Evolutionary conservation across 1,140 invertebrate genomes (phyloP).

Genomic region (Leptoteleia sp.): DNA sequence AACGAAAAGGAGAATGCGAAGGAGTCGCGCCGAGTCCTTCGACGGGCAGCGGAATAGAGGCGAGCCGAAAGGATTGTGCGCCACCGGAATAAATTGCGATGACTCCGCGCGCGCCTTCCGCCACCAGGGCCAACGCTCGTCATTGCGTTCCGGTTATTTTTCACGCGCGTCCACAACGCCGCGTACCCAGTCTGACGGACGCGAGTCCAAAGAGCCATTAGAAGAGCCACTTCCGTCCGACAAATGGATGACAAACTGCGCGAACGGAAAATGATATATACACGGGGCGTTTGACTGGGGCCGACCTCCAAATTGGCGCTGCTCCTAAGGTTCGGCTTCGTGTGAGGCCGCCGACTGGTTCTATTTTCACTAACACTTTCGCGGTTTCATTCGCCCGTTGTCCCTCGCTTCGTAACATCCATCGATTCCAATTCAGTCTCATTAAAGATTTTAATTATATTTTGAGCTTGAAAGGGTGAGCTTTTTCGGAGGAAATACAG

Average conservation of each 20-base stretch:
- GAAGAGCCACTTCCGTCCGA: slow-evolving; percentile 51
- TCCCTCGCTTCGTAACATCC: too few species aligned
- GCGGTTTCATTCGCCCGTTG: too few species aligned
- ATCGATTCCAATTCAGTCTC: too few species aligned
- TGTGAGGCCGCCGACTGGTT: slow-evolving; percentile 26
- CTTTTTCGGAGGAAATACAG: too few species aligned
- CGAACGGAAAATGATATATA: slow-evolving; percentile 45
- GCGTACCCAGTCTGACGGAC: slow-evolving; percentile 39
- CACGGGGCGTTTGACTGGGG: slow-evolving; percentile 5
- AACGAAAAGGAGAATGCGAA: slow-evolving; percentile 7
- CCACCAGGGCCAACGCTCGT: slow-evolving; percentile 26
- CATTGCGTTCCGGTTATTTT: slow-evolving; percentile 39
- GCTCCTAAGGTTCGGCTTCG: slow-evolving; percentile 36
- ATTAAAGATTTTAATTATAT: too few species aligned
- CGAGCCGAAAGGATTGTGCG: slow-evolving; percentile 65
- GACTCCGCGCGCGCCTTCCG: slow-evolving; percentile 57
- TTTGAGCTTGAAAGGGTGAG: too few species aligned
- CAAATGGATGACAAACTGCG: slow-evolving; percentile 62
- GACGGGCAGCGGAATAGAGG: slow-evolving; percentile 50
- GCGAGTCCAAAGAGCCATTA: slow-evolving; percentile 46
- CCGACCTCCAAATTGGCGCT: slow-evolving; percentile 39
- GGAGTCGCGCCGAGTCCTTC: slow-evolving; percentile 44
- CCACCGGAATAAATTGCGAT: slow-evolving; percentile 56
- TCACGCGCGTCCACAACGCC: slow-evolving; percentile 54
- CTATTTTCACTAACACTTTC: slow-evolving; percentile 34